Percentiles rank a stretch among this genome's conserved stretches.
phyloP scores from a whole-genome alignment of 92 coral and sea anemone species.

The Palythoa heliodiscus region DNA sequence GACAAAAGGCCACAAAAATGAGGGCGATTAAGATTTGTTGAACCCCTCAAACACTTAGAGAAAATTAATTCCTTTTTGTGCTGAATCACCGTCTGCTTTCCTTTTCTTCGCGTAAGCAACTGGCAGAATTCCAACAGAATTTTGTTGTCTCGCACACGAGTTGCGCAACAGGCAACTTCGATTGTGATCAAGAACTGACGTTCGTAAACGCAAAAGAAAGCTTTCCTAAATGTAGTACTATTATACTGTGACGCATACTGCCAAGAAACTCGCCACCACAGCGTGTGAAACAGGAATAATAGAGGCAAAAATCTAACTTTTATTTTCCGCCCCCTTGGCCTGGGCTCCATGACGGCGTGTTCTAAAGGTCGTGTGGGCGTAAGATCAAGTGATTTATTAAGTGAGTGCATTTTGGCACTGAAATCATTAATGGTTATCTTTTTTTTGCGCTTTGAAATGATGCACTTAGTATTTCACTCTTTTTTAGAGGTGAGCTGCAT shows the following conservation, averaged over 20 bases:
- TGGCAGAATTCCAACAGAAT: conserved; percentile 17
- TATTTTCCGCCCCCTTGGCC: not conserved
- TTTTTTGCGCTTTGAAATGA: not conserved
- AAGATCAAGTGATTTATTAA: not conserved
- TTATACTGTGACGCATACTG: no score
- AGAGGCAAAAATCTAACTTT: not conserved
- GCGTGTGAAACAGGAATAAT: no score
- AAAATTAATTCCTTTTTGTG: no score
- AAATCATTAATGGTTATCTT: not conserved
- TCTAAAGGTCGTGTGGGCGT: not conserved
- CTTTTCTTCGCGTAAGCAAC: not conserved
- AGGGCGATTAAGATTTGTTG: no score
- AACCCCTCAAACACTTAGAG: not conserved
- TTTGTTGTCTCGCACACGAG: not conserved
- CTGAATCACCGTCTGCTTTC: not conserved
- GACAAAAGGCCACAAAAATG: no score
- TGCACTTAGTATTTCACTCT: not conserved
- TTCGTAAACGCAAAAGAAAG: not conserved
- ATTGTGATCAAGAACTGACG: not conserved
- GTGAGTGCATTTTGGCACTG: not conserved
- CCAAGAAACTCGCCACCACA: no score
- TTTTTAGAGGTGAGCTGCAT: no score
- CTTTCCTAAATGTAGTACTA: no score
- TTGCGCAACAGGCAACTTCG: not conserved
- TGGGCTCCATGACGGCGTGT: not conserved